Percentiles rank a stretch among this genome's conserved stretches.
These are phyloP conservation scores for Drosophila helvetica DNA, from an alignment of 2,888 invertebrate genomes.

Conservation along the genomic window DNA sequence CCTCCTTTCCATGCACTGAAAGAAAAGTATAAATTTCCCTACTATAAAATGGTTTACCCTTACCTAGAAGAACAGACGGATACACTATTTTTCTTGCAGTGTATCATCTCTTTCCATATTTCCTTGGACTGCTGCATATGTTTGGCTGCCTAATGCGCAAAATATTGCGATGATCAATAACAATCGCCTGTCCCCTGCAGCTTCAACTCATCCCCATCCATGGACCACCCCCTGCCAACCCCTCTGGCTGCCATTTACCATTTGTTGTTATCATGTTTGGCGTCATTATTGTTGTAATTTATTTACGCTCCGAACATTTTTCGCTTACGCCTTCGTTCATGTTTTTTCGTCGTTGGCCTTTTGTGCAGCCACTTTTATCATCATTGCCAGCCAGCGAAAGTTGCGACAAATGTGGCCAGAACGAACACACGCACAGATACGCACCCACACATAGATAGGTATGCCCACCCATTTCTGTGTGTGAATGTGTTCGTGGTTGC, in stretches of 20 bases:
- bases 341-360: constrained; percentile 5
- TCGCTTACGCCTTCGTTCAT: constrained; percentile 64
- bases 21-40: neutral
- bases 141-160: constrained; percentile 79
- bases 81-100: neutral
- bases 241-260: constrained; percentile 9
- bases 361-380: constrained; percentile 59
- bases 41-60: no score
- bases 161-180: constrained; percentile 79
- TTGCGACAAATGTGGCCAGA: constrained; percentile 65
- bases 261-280: constrained; percentile 77
- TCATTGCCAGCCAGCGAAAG: constrained; percentile 43
- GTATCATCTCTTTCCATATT: neutral
- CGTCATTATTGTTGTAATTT: constrained; percentile 79
- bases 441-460: constrained; percentile 9
- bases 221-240: neutral
- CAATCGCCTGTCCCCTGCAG: constrained; percentile 60
- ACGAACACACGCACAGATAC: constrained; percentile 18
- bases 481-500: constrained; percentile 29
- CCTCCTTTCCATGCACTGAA: constrained; percentile 3
- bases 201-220: neutral
- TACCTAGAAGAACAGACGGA: neutral
- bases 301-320: constrained; percentile 74
- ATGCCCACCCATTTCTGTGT: constrained; percentile 4
- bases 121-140: constrained; percentile 60